These are phyloP conservation scores for Speoplatyrhinus poulsoni DNA, from an alignment of 2,113 vertebrate genomes.

Conservation along the genomic window DNA sequence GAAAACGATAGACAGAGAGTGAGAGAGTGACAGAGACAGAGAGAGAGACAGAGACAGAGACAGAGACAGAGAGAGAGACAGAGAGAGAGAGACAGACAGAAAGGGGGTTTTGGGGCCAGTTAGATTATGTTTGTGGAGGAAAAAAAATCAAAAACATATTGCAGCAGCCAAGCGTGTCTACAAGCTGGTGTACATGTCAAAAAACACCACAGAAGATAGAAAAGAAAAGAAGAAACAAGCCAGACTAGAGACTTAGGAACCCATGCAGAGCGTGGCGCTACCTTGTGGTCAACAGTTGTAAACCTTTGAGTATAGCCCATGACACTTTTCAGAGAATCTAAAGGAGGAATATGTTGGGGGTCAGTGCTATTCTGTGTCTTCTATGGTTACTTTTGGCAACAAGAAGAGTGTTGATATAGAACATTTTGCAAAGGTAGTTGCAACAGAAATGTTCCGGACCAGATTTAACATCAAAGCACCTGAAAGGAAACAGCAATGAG, in stretches of 20 bases:
- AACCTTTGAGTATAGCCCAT: slow-evolving; percentile 99
- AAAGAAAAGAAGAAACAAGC: slow-evolving; percentile 75
- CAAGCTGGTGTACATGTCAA: slow-evolving; percentile 75
- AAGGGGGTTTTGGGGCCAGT: slow-evolving; percentile 76
- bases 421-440: neutral
- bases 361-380: slow-evolving; percentile 59
- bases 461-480: slow-evolving; percentile 17
- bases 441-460: neutral
- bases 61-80: slow-evolving; percentile 18
- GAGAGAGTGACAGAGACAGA: slow-evolving; percentile 27
- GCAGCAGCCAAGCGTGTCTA: slow-evolving; percentile 92
- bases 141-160: slow-evolving; percentile 60
- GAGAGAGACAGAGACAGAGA: slow-evolving; percentile 19
- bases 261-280: slow-evolving; percentile 86
- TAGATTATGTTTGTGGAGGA: slow-evolving; percentile 79
- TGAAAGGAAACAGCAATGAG: slow-evolving; percentile 40
- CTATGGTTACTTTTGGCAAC: slow-evolving; percentile 18
- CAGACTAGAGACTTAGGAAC: slow-evolving; percentile 76
- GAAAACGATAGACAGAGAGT: slow-evolving; percentile 8
- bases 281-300: slow-evolving; percentile 87
- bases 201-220: slow-evolving; percentile 81
- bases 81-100: slow-evolving; percentile 7
- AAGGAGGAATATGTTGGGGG: slow-evolving; percentile 71
- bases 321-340: slow-evolving; percentile 83
- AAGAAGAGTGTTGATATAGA: slow-evolving; percentile 30